These are phyloP conservation scores for Erebia aethiops DNA, from an alignment of 2,888 invertebrate genomes.

Conservation along the genomic window DNA sequence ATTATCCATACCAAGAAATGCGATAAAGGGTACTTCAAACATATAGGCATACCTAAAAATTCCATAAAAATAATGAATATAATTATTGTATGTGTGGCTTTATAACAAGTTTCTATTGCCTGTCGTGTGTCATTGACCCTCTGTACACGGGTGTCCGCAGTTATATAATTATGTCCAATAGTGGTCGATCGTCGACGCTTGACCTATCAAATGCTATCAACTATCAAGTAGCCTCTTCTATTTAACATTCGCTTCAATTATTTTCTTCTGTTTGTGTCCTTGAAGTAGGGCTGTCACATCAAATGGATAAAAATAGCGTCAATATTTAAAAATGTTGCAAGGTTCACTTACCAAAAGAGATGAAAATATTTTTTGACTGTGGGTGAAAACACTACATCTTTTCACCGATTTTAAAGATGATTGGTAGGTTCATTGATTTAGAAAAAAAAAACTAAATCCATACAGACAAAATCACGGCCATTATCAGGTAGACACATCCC, in stretches of 20 bases:
- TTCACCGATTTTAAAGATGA: too few species aligned
- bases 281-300: constrained; percentile 25
- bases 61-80: constrained; percentile 10
- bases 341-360: too few species aligned
- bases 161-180: constrained; percentile 69
- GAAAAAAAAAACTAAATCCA: too few species aligned
- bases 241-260: constrained; percentile 70
- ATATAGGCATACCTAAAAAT: background rate
- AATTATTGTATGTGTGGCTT: constrained; percentile 18
- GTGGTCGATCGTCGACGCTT: constrained; percentile 66
- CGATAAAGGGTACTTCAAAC: background rate
- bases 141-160: constrained; percentile 72
- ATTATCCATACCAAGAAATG: background rate
- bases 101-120: constrained; percentile 36
- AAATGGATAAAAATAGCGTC: background rate
- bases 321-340: too few species aligned
- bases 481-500: too few species aligned
- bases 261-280: constrained; percentile 59
- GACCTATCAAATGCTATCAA: constrained; percentile 66
- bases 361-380: too few species aligned
- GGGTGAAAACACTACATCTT: too few species aligned
- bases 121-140: constrained; percentile 64
- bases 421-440: too few species aligned
- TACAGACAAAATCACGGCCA: too few species aligned
- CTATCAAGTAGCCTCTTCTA: constrained; percentile 66